phyloP scores from a whole-genome alignment of 2,113 vertebrate species.

The Sceloporus tristichus region DNA sequence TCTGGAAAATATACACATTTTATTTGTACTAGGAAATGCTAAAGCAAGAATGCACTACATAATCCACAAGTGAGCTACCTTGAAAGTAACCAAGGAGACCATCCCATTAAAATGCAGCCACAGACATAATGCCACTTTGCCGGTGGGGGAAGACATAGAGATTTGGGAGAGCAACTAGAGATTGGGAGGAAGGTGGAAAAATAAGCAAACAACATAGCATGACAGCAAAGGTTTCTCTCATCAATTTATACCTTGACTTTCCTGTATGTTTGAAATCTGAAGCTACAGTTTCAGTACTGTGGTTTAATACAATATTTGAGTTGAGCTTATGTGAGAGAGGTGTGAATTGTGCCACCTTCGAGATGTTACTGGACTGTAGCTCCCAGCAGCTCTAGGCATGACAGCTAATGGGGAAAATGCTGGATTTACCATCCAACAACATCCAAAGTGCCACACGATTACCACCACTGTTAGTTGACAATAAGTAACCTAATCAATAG shows the following conservation, averaged over 20 bases:
- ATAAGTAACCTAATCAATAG: neutral
- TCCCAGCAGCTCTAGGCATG: no score
- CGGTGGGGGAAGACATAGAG: neutral
- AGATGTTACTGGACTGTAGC: no score
- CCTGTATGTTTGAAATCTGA: neutral
- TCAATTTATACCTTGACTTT: neutral
- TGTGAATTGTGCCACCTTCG: no score
- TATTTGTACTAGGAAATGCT: neutral
- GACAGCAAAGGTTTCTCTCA: neutral
- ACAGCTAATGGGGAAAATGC: no score
- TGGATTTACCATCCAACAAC: no score
- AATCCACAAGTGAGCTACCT: neutral
- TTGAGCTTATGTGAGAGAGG: neutral
- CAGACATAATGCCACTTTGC: neutral
- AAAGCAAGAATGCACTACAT: neutral
- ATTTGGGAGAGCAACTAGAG: neutral
- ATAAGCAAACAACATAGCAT: no score
- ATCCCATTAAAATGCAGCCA: neutral
- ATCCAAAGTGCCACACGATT: no score
- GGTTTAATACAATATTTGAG: neutral
- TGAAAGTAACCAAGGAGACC: neutral
- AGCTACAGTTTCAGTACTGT: neutral
- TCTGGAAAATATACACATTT: neutral
- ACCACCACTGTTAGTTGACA: no score
- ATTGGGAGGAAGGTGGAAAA: neutral